Conservation (phyloP, 1,140 invertebrate species). For the Diachasma alloeum region DNA sequence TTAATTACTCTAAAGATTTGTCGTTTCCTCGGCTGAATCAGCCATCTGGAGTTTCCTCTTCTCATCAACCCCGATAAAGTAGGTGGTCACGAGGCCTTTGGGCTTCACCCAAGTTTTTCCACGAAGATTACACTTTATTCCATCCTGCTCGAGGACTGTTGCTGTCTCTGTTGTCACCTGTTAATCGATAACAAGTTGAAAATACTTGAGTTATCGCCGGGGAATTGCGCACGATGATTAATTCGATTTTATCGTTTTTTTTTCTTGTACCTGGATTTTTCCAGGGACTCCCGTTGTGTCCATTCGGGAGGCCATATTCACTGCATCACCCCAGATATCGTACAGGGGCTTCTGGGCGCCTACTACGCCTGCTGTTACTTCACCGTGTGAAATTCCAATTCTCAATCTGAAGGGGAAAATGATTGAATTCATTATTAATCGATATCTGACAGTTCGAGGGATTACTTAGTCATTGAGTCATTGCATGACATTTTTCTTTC, state of each 20-base stretch:
- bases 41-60: constrained; percentile 49
- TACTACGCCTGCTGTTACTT: constrained; percentile 90
- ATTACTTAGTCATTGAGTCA: background rate
- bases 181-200: background rate
- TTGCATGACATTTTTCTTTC: too few relatives aligned
- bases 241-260: background rate
- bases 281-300: constrained; percentile 83
- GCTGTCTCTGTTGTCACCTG: constrained; percentile 80
- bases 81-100: constrained; percentile 77
- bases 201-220: background rate
- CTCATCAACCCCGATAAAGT: constrained; percentile 75
- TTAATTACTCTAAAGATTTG: background rate
- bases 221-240: background rate
- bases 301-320: constrained; percentile 94
- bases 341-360: constrained; percentile 89
- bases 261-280: constrained; percentile 76
- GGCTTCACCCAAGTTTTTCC: constrained; percentile 81
- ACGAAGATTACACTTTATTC: constrained; percentile 74
- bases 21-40: constrained; percentile 48
- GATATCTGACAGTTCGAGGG: background rate
- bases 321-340: constrained; percentile 94
- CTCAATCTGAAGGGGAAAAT: constrained; percentile 42
- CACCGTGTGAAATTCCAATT: constrained; percentile 80
- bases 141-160: constrained; percentile 72
- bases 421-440: constrained; percentile 12